These are phyloP conservation scores for Bradypodion ventrale DNA, from an alignment of 2,797 vertebrate species.

Conservation along the genomic window DNA sequence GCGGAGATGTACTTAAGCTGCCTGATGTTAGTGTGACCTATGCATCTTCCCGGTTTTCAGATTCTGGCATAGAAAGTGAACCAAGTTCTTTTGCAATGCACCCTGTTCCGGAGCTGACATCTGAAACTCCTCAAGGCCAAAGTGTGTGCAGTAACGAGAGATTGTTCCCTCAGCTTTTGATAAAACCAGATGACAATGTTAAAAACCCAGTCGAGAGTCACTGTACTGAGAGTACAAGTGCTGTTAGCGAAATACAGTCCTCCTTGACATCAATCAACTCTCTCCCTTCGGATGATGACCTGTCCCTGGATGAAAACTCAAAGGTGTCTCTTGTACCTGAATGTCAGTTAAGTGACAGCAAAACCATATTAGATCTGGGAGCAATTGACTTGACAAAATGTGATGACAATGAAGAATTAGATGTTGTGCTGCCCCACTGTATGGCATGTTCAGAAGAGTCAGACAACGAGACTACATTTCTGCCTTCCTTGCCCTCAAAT, in stretches of 20 bases:
- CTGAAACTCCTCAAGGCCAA: constrained; percentile 72
- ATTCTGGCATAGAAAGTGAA: constrained; percentile 97
- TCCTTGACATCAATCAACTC: constrained; percentile 98
- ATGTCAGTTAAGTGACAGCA: constrained; percentile 75
- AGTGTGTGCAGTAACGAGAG: constrained; percentile 75
- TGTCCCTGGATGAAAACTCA: constrained; percentile 84
- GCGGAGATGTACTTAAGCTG: constrained; percentile 82
- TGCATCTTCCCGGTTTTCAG: constrained; percentile 93
- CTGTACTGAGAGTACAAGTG: constrained; percentile 88
- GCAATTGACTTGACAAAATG: constrained; percentile 71
- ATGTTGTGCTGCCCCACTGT: constrained; percentile 83
- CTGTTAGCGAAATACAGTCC: constrained; percentile 93
- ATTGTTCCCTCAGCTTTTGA: constrained; percentile 74
- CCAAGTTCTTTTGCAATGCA: constrained; percentile 92
- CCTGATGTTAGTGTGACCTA: constrained; percentile 74
- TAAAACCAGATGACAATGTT: constrained; percentile 78
- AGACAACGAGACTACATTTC: constrained; percentile 59
- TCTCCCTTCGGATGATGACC: constrained; percentile 93
- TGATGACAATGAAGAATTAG: constrained; percentile 75
- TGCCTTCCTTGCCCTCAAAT: constrained; percentile 70
- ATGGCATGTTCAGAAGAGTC: constrained; percentile 80
- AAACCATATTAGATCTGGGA: constrained; percentile 70
- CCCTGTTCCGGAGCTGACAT: constrained; percentile 74
- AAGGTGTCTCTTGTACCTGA: constrained; percentile 75
- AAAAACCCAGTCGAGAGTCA: constrained; percentile 77